Evolutionary conservation across 1,140 invertebrate species (phyloP).

Genomic region (Microplitis demolitor): DNA sequence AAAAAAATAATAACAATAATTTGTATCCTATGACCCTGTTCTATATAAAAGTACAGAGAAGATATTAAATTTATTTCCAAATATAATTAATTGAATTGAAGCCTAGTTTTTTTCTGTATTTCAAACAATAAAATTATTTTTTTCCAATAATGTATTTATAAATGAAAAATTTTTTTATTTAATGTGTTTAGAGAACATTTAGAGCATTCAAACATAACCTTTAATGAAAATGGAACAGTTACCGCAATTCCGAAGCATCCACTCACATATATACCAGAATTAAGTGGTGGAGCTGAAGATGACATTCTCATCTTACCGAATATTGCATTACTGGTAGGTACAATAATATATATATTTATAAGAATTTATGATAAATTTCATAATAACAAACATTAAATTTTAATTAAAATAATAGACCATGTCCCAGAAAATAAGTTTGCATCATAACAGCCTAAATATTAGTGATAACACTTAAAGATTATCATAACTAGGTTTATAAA

Average conservation of each 20-base stretch:
- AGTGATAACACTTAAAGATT: no score
- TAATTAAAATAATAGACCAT: background rate
- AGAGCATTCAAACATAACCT: conserved; percentile 71
- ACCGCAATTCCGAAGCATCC: conserved; percentile 72
- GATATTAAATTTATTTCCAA: no score
- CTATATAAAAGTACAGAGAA: no score
- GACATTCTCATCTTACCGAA: conserved; percentile 83
- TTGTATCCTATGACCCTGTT: no score
- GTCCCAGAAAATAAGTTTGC: background rate
- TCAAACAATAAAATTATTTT: conserved; percentile 10
- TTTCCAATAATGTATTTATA: background rate
- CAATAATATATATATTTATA: background rate
- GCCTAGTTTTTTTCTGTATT: background rate
- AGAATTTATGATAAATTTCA: background rate
- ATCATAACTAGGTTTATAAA: no score
- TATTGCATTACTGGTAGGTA: conserved; percentile 85
- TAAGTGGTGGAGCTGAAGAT: conserved; percentile 73
- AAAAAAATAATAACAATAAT: no score
- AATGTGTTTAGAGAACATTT: conserved; percentile 67
- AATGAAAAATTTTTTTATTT: conserved; percentile 18
- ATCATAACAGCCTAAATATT: no score
- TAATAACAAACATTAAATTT: background rate
- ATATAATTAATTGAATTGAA: no score
- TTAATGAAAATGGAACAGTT: conserved; percentile 78
- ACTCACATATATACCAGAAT: conserved; percentile 70